Percentiles rank a stretch among this genome's conserved stretches.
Conservation (phyloP, 2,797 vertebrate species). For the Acanthornis magna region DNA sequence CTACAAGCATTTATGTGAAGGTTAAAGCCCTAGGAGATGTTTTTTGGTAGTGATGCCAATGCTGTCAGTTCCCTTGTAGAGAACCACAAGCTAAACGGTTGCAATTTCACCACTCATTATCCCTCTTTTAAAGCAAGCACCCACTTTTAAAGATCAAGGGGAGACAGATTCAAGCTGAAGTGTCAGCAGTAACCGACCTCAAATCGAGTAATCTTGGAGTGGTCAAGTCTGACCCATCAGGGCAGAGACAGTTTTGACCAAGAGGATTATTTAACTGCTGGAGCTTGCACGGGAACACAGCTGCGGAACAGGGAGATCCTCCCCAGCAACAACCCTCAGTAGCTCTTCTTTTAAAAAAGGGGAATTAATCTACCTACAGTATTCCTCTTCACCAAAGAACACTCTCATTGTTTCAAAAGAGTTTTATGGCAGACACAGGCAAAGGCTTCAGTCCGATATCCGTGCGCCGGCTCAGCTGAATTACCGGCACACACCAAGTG, state of each 20-base stretch:
- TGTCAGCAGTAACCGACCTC: background rate
- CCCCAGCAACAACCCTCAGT: background rate
- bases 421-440: background rate
- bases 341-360: background rate
- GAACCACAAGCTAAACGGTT: background rate
- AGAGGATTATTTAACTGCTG: background rate
- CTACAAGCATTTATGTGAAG: background rate
- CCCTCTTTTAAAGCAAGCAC: background rate
- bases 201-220: background rate
- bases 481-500: rapidly evolving
- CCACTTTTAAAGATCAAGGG: background rate
- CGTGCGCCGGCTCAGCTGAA: rapidly evolving
- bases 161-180: background rate
- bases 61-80: background rate
- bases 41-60: background rate
- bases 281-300: background rate
- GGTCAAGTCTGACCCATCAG: rapidly evolving
- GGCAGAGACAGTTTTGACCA: background rate
- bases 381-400: background rate
- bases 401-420: background rate
- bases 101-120: rapidly evolving
- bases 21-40: background rate
- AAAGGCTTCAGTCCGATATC: rapidly evolving
- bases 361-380: background rate
- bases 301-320: rapidly evolving